Evolutionary conservation across 2,888 invertebrate genomes (phyloP).

Genomic region (Napeogenes sylphis): DNA sequence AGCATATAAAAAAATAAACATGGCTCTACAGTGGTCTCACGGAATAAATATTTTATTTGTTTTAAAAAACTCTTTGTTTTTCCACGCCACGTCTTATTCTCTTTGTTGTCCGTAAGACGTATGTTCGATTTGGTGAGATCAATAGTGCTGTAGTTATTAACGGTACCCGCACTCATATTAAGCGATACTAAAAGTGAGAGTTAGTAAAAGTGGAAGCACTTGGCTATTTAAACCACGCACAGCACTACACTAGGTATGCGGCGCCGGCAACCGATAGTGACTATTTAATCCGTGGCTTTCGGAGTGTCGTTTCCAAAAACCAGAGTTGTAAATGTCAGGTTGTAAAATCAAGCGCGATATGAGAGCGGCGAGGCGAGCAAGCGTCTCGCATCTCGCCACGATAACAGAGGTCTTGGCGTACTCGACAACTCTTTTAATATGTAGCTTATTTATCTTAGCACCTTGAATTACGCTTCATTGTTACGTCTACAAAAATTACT

Average conservation of each 20-base stretch:
- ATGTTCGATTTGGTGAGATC: constrained; percentile 62
- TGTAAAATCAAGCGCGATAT: constrained; percentile 64
- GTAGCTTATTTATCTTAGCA: constrained; percentile 65
- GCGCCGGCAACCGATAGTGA: constrained; percentile 48
- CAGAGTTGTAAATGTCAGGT: constrained; percentile 65
- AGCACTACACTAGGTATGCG: constrained; percentile 45
- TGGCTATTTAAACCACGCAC: constrained; percentile 49
- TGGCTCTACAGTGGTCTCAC: constrained; percentile 80
- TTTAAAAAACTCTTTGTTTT: constrained; percentile 56
- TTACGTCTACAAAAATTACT: constrained; percentile 32
- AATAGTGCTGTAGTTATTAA: constrained; percentile 48
- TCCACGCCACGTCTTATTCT: constrained; percentile 52
- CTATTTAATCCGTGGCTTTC: constrained; percentile 63
- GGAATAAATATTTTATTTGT: constrained; percentile 53
- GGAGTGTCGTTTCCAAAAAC: constrained; percentile 66
- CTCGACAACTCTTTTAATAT: constrained; percentile 66
- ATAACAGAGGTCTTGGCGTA: constrained; percentile 66
- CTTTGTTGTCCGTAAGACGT: constrained; percentile 50
- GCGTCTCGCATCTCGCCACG: constrained; percentile 66
- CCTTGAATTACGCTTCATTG: constrained; percentile 56
- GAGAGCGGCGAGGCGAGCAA: constrained; percentile 55
- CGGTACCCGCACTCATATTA: constrained; percentile 55
- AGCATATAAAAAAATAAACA: constrained; percentile 81
- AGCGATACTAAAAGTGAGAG: constrained; percentile 53
- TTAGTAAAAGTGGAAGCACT: constrained; percentile 52